phyloP scores from a whole-genome alignment of 2,888 invertebrate genomes.

The Oscheius sp. region DNA sequence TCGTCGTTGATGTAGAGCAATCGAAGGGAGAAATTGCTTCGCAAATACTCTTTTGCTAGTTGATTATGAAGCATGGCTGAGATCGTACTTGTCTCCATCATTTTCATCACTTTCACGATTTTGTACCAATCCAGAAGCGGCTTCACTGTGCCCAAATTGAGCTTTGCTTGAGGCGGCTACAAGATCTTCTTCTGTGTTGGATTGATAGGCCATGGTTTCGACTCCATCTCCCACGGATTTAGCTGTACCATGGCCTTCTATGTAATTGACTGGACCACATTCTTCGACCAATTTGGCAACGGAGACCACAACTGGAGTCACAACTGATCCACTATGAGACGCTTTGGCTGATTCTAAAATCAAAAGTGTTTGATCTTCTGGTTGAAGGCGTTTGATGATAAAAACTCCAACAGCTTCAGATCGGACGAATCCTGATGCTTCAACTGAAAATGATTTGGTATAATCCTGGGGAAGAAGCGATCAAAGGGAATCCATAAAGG shows the following conservation, averaged over 20 bases:
- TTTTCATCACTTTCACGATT: slow-evolving; percentile 36
- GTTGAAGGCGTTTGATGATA: slow-evolving; percentile 30
- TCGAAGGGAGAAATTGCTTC: slow-evolving; percentile 32
- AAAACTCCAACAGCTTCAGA: slow-evolving; percentile 49
- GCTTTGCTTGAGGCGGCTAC: slow-evolving; percentile 49
- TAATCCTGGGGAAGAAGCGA: slow-evolving; percentile 37
- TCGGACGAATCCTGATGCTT: slow-evolving; percentile 44
- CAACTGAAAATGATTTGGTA: slow-evolving; percentile 43
- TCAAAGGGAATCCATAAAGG: slow-evolving; percentile 37
- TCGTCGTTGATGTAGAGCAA: slow-evolving; percentile 48
- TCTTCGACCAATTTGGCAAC: slow-evolving; percentile 41
- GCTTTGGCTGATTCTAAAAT: slow-evolving; percentile 33
- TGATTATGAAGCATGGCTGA: slow-evolving; percentile 41
- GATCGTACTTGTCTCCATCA: slow-evolving; percentile 33
- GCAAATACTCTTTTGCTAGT: slow-evolving; percentile 44
- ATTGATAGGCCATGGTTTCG: slow-evolving; percentile 51
- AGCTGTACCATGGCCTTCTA: slow-evolving; percentile 97
- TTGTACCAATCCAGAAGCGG: slow-evolving; percentile 49
- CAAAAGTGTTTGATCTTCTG: not conserved
- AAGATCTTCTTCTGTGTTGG: slow-evolving; percentile 19
- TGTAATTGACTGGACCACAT: slow-evolving; percentile 78
- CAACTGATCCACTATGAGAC: slow-evolving; percentile 42
- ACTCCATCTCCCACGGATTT: slow-evolving; percentile 63
- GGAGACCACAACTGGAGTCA: slow-evolving; percentile 45
- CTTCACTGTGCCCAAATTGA: slow-evolving; percentile 51